Evolutionary conservation across 2,797 vertebrate species (phyloP).

Genomic region (Sarcoramphus papa): DNA sequence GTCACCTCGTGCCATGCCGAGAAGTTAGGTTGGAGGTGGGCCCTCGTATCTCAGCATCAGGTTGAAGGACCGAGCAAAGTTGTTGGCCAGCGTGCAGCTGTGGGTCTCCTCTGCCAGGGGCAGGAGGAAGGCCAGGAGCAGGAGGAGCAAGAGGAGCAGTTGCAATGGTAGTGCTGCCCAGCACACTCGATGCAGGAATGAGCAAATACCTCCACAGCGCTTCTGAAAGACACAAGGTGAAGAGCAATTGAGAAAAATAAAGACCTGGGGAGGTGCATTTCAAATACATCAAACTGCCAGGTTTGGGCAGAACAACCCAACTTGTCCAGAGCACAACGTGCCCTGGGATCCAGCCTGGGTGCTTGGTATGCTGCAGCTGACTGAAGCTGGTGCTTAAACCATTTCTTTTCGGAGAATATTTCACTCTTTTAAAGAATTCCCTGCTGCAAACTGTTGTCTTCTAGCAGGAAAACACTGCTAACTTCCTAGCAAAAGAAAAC

Average conservation of each 20-base stretch:
- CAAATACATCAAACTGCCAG: neutral
- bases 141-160: slow-evolving; percentile 82
- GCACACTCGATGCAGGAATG: slow-evolving; percentile 78
- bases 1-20: neutral
- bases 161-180: slow-evolving; percentile 84
- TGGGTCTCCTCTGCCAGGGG: slow-evolving; percentile 78
- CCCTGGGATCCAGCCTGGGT: neutral
- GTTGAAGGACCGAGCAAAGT: slow-evolving; percentile 90
- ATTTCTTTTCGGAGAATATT: neutral
- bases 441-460: neutral
- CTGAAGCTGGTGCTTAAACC: neutral
- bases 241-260: neutral
- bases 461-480: neutral
- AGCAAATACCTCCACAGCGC: slow-evolving; percentile 17
- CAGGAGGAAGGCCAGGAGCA: slow-evolving; percentile 86
- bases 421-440: neutral
- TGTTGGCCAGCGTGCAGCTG: slow-evolving; percentile 90
- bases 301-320: neutral
- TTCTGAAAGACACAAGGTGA: slow-evolving; percentile 65
- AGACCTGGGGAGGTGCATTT: neutral
- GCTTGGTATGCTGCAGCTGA: neutral
- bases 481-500: neutral
- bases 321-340: neutral
- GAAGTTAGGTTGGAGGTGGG: slow-evolving; percentile 85
- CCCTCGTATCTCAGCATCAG: slow-evolving; percentile 87